Base-by-base conservation (phyloP, 1,140 invertebrate species). In the Melitaea cinxia region DNA sequence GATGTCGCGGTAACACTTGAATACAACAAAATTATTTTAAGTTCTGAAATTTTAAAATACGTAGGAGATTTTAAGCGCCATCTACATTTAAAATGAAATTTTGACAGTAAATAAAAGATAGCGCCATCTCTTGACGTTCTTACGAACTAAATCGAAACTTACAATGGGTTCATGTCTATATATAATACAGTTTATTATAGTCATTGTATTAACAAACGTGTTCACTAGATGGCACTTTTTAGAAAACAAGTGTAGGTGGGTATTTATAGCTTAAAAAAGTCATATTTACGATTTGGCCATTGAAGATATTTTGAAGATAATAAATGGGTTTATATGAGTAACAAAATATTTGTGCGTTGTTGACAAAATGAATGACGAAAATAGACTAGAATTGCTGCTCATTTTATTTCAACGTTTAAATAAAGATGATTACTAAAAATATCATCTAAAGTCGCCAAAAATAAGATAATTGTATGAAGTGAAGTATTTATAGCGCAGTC, bases 211-310 rank as follows among this genome's bases (percentile, higher is more conserved):
- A 21, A 52, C 10, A 19, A 21, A 42, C 4, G 4, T 3, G 0
- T 37, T 4, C 33, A 23, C 15, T 53, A 68, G 66, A 59, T 64
- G 66, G 47, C 60, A 23, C 12, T 63, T 10, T 37, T 2, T 6
- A 4, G 9, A 47, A 52, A 52, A 37, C n/a, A 17, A 19, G 15
- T 3, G 14, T 21, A 47, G 5, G 5, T 23, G 15, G 26, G 21
- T 50, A 15, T 17, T 17, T 12, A 54, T 61, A 37, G 33, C 56
- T n/a, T n/a, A 71, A 68, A 68, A 68, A 68, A 65, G 68, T 50
- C 47, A 65, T 53, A 23, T 50, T 19, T 45, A 65, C 70, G 28
- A 62, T 75, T 77, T 75, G 75, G 75, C 75, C 75, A 70, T 73
- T 47, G 64, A 61, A 64, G 65, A 68, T 56, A 61, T 63, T n/a